Percentiles rank a stretch among this genome's conserved stretches.
Conservation (phyloP, 2,113 vertebrate genomes). For the Plotosus lineatus region DNA sequence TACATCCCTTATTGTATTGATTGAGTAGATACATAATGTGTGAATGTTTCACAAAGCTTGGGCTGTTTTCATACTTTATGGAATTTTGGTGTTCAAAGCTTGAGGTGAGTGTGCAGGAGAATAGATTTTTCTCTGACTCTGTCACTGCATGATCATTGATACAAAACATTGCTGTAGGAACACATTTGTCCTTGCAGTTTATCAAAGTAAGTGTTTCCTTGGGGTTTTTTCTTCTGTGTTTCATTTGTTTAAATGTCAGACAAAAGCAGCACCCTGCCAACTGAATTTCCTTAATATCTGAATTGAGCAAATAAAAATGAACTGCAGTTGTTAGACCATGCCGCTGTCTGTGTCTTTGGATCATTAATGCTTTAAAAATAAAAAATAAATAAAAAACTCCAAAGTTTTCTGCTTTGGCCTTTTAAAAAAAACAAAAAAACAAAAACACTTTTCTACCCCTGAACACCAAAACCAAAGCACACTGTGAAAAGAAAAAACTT, state of each 20-base stretch:
- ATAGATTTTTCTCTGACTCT: background rate
- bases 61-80: background rate
- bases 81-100: background rate
- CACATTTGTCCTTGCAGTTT: background rate
- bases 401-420: background rate
- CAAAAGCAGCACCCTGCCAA: background rate
- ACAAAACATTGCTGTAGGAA: background rate
- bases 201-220: background rate
- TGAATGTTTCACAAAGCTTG: background rate
- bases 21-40: background rate
- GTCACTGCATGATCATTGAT: background rate
- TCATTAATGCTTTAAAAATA: background rate
- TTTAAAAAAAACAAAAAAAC: too few relatives aligned
- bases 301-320: background rate
- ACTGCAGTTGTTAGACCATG: background rate
- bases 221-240: background rate
- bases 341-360: background rate
- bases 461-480: background rate
- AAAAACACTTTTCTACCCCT: too few relatives aligned
- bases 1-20: too few relatives aligned
- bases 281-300: background rate
- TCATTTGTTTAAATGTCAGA: background rate
- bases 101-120: background rate
- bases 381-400: too few relatives aligned
- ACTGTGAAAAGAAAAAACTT: background rate